Evolutionary conservation across 2,113 vertebrate genomes (phyloP), one percentile per base, ranked within the genome.

Genomic region (Uropsilus gracilis): DNA sequence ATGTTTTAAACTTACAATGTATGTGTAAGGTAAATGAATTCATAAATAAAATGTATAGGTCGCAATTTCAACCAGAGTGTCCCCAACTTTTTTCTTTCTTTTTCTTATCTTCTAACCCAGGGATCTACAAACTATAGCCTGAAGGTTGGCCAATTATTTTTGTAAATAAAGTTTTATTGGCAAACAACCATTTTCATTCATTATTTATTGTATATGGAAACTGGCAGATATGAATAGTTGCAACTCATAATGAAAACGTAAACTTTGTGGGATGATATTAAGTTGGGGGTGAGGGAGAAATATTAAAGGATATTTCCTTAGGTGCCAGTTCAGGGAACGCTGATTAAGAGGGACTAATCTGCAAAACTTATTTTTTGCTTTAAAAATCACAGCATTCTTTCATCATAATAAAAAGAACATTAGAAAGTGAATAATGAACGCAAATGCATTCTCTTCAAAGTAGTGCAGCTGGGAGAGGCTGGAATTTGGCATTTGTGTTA

Each of bases 401-500:
- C 16, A 42, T 84, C 20, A 0, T 73, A 66, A 88, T 77, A 77
- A 83, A 96, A 86, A 61, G 32, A 93, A 17, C 59, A 30, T 94
- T 90, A 85, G 57, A 64, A 84, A 77, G 16, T 57, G 91, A 86
- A 63, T 53, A 86, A 92, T 59, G 30, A 82, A 91, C 14, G 46
- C 32, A 72, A 24, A 92, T 32, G 14, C 48, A 1, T 89, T 97
- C n/a, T 93, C 53, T 78, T 44, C 59, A 22, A 22, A 86, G 37
- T 22, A 0, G 1, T 30, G 44, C 53, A 86, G 50, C 61, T 75
- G 92, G 87, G 12, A 22, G 50, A 82, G 48, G 24, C 20, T 48
- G 32, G 48, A 42, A 28, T 87, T 82, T 86, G 61, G 32, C 13
- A 0, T 92, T 92, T 63, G 20, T n/a, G 16, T 93, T 61, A 83